Evolutionary conservation across 2,797 vertebrate species (phyloP).

Genomic region (Sebastes kiyomatsui): DNA sequence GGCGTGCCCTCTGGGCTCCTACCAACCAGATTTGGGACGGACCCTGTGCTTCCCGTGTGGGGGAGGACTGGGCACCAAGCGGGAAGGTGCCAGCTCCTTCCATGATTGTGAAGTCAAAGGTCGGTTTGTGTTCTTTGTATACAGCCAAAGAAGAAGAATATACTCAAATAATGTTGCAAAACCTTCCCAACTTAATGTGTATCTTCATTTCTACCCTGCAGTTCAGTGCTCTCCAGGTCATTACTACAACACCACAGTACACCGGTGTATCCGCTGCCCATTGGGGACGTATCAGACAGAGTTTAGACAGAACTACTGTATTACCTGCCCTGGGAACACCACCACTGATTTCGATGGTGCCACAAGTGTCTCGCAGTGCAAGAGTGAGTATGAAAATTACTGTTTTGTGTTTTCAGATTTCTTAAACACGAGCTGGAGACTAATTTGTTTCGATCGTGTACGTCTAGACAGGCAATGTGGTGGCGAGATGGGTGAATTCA

Average conservation of each 20-base stretch:
- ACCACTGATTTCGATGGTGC: conserved; percentile 97
- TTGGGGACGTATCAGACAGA: conserved; percentile 96
- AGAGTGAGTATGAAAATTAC: conserved; percentile 85
- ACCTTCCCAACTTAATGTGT: background rate
- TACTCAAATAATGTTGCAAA: background rate
- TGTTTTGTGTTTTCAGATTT: conserved; percentile 1
- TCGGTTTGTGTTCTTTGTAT: conserved; percentile 57
- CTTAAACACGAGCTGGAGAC: background rate
- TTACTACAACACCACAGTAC: conserved; percentile 95
- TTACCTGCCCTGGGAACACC: conserved; percentile 95
- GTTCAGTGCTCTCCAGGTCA: conserved; percentile 96
- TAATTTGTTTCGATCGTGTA: conserved; percentile 35
- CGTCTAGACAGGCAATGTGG: conserved; percentile 93
- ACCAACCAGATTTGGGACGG: conserved; percentile 93
- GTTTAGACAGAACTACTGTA: conserved; percentile 97
- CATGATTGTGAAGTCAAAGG: conserved; percentile 98
- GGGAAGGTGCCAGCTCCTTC: conserved; percentile 93
- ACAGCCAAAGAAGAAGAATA: background rate
- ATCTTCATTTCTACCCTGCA: conserved; percentile 58
- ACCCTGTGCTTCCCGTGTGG: conserved; percentile 94
- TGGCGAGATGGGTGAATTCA: conserved; percentile 96
- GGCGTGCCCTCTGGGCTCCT: conserved; percentile 89
- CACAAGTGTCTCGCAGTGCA: conserved; percentile 96
- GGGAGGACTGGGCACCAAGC: conserved; percentile 91
- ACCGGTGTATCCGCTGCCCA: conserved; percentile 95